These are phyloP conservation scores for Calyptommatus sinebrachiatus DNA, from an alignment of 2,113 vertebrate genomes.

Conservation along the genomic window DNA sequence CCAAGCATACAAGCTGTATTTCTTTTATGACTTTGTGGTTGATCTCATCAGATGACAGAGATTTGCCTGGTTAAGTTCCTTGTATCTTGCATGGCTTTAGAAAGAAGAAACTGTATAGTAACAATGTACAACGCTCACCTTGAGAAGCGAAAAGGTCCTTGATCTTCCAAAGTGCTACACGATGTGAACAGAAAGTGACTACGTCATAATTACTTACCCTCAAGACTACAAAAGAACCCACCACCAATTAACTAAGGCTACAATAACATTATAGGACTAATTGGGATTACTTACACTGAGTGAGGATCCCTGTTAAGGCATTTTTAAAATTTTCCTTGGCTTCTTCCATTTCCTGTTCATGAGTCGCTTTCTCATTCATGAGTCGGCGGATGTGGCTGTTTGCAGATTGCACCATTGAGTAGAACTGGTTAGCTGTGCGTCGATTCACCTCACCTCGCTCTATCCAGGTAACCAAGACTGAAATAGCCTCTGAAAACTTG, in stretches of 20 bases:
- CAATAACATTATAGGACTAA: conserved; percentile 44
- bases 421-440: conserved; percentile 86
- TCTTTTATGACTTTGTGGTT: background rate
- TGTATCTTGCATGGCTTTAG: background rate
- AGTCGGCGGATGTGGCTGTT: conserved; percentile 87
- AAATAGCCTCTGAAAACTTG: conserved; percentile 87
- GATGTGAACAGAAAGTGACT: conserved; percentile 69
- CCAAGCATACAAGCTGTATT: conserved; percentile 9
- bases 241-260: conserved; percentile 56
- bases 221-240: conserved; percentile 56
- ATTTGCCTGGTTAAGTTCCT: conserved; percentile 43
- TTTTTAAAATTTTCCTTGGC: conserved; percentile 88
- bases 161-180: conserved; percentile 69
- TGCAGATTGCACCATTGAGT: conserved; percentile 89
- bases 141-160: conserved; percentile 74
- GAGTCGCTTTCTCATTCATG: conserved; percentile 85
- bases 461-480: conserved; percentile 84
- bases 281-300: conserved; percentile 84
- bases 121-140: conserved; percentile 69
- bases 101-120: background rate
- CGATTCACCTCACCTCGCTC: conserved; percentile 88
- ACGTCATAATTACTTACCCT: conserved; percentile 77
- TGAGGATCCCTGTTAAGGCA: conserved; percentile 83
- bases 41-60: conserved; percentile 21
- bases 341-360: conserved; percentile 85